Base-by-base conservation (phyloP, 2,888 invertebrate genomes). In the Spisula solida region DNA sequence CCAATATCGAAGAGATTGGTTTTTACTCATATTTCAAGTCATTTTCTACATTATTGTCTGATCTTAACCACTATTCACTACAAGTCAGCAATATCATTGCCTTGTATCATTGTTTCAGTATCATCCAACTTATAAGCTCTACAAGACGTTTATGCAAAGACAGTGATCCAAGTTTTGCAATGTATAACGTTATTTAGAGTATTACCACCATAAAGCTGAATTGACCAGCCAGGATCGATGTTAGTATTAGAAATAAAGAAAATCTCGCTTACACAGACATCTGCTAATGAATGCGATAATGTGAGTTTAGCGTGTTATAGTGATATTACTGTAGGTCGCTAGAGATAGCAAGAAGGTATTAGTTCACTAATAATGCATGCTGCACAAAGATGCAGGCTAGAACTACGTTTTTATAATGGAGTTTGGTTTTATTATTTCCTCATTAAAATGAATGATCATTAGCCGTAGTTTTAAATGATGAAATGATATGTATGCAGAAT, bases 321-420 rank as follows among this genome's bases (percentile, higher is more conserved):
- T 25, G 25, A n/a, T 25, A 66, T 66, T 66, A 41, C 41, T 41
- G 25, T 12, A 10, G 41, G 25, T 66, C 60, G n/a, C 25, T 4
- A 25, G 60, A 66, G 60, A 66, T 12, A 1, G 6, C 25, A 66
- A 10, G 25, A 12, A 5, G 5, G n/a, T 66, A 66, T n/a, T 25
- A 10, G 60, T 25, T 66, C 60, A 66, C 60, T 66, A 66, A 66
- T 66, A 66, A 66, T 66, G 60, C 25, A 66, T 66, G 60, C 10
- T 66, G 60, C 60, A 66, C 60, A 10, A 25, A 66, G 6, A 66
- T 66, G 60, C 25, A 25, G 10, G 25, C 60, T 8, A 66, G 41
- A 5, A 41, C 25, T 8, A 6, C 20, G n/a, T n/a, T n/a, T 18
- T 16, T 41, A 41, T 41, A 5, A 8, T 60, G 25, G n/a, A 60